Evolutionary conservation across 2,113 vertebrate genomes (phyloP), one percentile per base, ranked within the genome.

Genomic region (Opisthocomus hoazin): DNA sequence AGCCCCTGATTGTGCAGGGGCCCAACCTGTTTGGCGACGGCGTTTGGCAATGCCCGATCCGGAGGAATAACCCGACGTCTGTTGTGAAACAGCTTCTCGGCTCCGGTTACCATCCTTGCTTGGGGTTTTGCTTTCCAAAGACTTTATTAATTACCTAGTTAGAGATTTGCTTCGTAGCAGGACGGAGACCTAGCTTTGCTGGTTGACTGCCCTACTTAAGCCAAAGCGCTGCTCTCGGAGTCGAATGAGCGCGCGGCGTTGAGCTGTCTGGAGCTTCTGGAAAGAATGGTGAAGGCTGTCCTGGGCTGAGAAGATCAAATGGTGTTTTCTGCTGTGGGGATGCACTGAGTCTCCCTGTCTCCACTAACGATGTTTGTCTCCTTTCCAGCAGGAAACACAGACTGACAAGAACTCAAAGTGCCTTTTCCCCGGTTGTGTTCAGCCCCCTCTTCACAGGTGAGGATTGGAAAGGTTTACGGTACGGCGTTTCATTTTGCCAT

Each of bases 331-430:
- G 53, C 60, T 83, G 85, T 17, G 37, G 88, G 68, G 20, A 13
- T n/a, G 61, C 15, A 0, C 78, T 3, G 41, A 17, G 6, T 29
- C 43, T 41, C 56, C 65, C 51, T 23, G 2, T 23, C 20, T 65
- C 82, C 36, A 8, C 84, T 96, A 46, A 87, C 7, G 11, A 8
- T 14, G 2, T 63, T 69, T 94, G 56, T 53, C 89, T 86, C 15
- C 15, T 57, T 90, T 94, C 96, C 93, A 20, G 15, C 75, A 99
- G 98, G 98, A 98, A 99, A 98, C 98, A 98, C 97, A 98, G 98
- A 98, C 98, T 99, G 98, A 99, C 98, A 65, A 98, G 99, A 99
- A 99, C 99, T 95, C 99, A 99, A 98, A 99, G 99, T 99, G 99
- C 99, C 98, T 99, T 99, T 98, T 99, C 99, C 98, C 98, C 99